These are phyloP conservation scores for Diarsia mendica DNA, from an alignment of 2,888 invertebrate genomes.

Conservation along the genomic window DNA sequence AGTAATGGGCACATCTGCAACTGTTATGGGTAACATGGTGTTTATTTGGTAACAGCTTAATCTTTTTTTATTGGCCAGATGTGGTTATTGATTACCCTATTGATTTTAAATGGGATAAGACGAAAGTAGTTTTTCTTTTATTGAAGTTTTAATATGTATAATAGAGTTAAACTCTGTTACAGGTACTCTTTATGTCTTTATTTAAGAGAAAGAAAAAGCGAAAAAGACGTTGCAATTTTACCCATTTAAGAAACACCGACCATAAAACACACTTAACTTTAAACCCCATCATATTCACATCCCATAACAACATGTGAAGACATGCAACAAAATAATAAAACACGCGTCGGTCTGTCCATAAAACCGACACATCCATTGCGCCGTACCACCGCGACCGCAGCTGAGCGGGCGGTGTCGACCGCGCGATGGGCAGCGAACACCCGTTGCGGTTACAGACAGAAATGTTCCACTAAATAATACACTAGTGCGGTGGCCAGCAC, in stretches of 20 bases:
- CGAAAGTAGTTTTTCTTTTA: neutral
- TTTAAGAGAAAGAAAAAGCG: neutral
- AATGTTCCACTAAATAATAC: conserved; percentile 65
- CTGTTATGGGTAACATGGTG: conserved; percentile 33
- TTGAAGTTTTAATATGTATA: neutral
- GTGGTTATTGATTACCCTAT: conserved; percentile 26
- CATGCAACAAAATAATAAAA: conserved; percentile 56
- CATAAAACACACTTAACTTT: conserved; percentile 37
- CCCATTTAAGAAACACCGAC: neutral
- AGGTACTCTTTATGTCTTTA: neutral
- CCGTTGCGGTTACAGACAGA: conserved; percentile 64
- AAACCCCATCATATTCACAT: conserved; percentile 39
- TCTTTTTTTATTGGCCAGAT: conserved; percentile 35
- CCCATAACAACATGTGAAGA: conserved; percentile 51
- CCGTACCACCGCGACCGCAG: conserved; percentile 56
- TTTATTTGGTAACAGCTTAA: conserved; percentile 53
- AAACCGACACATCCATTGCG: conserved; percentile 62
- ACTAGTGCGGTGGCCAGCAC: conserved; percentile 53
- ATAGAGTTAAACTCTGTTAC: neutral
- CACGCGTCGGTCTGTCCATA: conserved; percentile 50
- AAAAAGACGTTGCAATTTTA: conserved; percentile 11
- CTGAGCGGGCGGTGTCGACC: conserved; percentile 42
- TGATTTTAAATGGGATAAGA: neutral
- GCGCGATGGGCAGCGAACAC: conserved; percentile 65
- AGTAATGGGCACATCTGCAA: conserved; percentile 46